These are phyloP conservation scores for Thermophis baileyi DNA, from an alignment of 2,113 vertebrate genomes.

Conservation along the genomic window DNA sequence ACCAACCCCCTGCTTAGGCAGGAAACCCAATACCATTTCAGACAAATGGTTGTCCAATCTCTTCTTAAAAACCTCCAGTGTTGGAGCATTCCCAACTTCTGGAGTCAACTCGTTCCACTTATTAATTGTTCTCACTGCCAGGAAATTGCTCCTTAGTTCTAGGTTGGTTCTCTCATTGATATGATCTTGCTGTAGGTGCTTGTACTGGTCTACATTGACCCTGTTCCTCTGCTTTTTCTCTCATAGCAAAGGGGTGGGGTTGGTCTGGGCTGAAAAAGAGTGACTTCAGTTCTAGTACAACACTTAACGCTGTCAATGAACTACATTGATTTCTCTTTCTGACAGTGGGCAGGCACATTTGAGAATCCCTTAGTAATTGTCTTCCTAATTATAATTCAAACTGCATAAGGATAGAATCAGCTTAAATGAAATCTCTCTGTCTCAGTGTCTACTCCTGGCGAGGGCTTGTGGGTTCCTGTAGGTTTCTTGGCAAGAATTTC, in stretches of 20 bases:
- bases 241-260: neutral
- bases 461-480: neutral
- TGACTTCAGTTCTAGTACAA: neutral
- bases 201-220: neutral
- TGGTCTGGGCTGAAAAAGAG: neutral
- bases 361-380: neutral
- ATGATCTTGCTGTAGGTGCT: neutral
- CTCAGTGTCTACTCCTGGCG: neutral
- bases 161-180: no score
- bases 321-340: neutral
- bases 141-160: no score
- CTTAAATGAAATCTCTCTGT: neutral
- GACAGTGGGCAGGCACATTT: neutral
- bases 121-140: no score
- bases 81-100: neutral
- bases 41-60: neutral
- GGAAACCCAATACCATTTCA: neutral
- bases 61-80: neutral
- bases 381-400: neutral
- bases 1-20: neutral
- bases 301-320: neutral
- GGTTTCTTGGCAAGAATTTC: neutral
- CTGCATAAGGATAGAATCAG: neutral
- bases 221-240: neutral
- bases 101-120: neutral